These are phyloP conservation scores for Rhingia campestris DNA, from an alignment of 2,888 invertebrate genomes.

Conservation along the genomic window DNA sequence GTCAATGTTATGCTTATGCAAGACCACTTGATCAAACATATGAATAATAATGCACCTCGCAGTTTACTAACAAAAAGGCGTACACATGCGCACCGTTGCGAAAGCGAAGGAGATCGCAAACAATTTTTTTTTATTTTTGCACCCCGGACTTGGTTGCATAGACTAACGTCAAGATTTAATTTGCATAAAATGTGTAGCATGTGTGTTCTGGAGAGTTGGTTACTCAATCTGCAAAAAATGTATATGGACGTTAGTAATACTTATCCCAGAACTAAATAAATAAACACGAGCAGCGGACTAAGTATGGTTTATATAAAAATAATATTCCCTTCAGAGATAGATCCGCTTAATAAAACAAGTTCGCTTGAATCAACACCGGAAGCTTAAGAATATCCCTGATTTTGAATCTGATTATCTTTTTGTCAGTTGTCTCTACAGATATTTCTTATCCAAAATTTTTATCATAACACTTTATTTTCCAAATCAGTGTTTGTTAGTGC, in stretches of 20 bases:
- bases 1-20: neutral
- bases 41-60: neutral
- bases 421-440: no score
- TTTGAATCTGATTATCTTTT: no score
- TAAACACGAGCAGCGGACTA: slow-evolving; percentile 34
- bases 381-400: neutral
- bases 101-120: neutral
- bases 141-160: neutral
- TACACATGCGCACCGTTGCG: neutral
- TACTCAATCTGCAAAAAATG: neutral
- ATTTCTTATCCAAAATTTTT: no score
- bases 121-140: neutral
- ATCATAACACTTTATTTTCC: no score
- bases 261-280: slow-evolving; percentile 35
- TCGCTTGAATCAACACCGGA: slow-evolving; percentile 18
- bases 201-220: neutral
- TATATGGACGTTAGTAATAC: neutral
- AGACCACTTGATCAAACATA: neutral
- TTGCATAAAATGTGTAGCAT: neutral
- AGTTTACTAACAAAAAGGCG: neutral
- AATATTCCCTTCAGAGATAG: neutral
- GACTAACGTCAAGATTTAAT: neutral
- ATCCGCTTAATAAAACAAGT: neutral
- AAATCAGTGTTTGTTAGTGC: no score
- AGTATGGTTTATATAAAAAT: slow-evolving; percentile 8